phyloP scores from a whole-genome alignment of 2,888 invertebrate species.

The Leptinotarsa juncta region DNA sequence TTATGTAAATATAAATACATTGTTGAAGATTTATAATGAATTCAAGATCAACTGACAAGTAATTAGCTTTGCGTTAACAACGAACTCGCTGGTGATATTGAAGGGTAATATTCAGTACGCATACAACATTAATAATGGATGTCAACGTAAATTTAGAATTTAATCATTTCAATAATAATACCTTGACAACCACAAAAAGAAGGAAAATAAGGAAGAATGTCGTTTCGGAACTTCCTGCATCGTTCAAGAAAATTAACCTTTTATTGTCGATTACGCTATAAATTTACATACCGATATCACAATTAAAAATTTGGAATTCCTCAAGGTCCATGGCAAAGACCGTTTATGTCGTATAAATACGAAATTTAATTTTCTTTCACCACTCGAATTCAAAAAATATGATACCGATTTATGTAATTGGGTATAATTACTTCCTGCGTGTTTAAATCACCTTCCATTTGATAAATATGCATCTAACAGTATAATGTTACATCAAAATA shows the following conservation, averaged over 20 bases:
- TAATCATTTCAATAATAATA: slow-evolving; percentile 26
- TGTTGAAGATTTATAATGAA: slow-evolving; percentile 19
- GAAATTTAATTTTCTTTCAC: no score
- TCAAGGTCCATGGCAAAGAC: neutral
- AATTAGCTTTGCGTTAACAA: slow-evolving; percentile 25
- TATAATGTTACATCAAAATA: no score
- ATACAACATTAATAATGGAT: slow-evolving; percentile 26
- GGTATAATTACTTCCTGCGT: no score
- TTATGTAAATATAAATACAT: no score
- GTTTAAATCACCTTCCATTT: no score
- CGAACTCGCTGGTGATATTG: slow-evolving; percentile 28
- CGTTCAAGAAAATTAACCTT: slow-evolving; percentile 3
- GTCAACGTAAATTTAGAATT: slow-evolving; percentile 29
- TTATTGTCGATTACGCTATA: slow-evolving; percentile 6
- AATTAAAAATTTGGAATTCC: neutral
- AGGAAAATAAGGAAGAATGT: slow-evolving; percentile 18
- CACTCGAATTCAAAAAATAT: no score
- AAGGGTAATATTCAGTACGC: slow-evolving; percentile 13
- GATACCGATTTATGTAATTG: no score
- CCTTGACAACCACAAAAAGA: slow-evolving; percentile 2
- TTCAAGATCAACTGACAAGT: slow-evolving; percentile 25
- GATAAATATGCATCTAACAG: no score
- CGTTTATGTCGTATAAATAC: neutral
- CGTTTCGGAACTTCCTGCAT: slow-evolving; percentile 24
- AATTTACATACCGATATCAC: slow-evolving; percentile 1